Percentiles rank a stretch among this genome's conserved stretches.
These are phyloP conservation scores for Drosophila sordidapex DNA, from an alignment of 2,888 invertebrate species.

Conservation along the genomic window DNA sequence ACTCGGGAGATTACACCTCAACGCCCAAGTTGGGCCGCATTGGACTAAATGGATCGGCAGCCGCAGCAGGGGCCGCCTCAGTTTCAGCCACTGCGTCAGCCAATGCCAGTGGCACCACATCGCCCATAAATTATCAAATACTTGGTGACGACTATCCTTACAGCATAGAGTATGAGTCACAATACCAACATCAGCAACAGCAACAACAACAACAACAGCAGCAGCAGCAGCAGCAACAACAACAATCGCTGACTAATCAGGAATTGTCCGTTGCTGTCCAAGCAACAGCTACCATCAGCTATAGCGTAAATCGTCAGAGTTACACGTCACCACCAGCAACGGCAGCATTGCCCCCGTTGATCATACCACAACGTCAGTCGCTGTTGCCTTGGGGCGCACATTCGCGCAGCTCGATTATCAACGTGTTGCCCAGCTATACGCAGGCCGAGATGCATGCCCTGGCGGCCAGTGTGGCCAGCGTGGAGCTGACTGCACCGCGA, in stretches of 20 bases:
- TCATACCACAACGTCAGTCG: conserved; percentile 86
- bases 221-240: conserved; percentile 42
- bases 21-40: conserved; percentile 75
- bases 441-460: conserved; percentile 69
- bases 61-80: conserved; percentile 9
- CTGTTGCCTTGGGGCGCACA: conserved; percentile 93
- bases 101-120: conserved; percentile 61
- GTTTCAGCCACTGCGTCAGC: conserved; percentile 32
- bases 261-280: conserved; percentile 36
- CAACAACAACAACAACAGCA: conserved; percentile 46
- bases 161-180: conserved; percentile 64
- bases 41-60: conserved; percentile 29
- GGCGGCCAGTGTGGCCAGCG: conserved; percentile 75
- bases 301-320: conserved; percentile 56
- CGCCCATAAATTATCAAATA: conserved; percentile 74
- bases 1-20: conserved; percentile 77
- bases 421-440: conserved; percentile 80
- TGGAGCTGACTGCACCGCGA: conserved; percentile 88
- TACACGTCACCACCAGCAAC: conserved; percentile 69
- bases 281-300: conserved; percentile 49
- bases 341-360: conserved; percentile 60
- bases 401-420: conserved; percentile 83
- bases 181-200: conserved; percentile 33
- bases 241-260: conserved; percentile 42
- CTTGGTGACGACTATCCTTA: conserved; percentile 70